Percentiles rank a stretch among this genome's conserved stretches.
phyloP scores from a whole-genome alignment of 1,140 invertebrate genomes.

The Pachypeltis micranthus region DNA sequence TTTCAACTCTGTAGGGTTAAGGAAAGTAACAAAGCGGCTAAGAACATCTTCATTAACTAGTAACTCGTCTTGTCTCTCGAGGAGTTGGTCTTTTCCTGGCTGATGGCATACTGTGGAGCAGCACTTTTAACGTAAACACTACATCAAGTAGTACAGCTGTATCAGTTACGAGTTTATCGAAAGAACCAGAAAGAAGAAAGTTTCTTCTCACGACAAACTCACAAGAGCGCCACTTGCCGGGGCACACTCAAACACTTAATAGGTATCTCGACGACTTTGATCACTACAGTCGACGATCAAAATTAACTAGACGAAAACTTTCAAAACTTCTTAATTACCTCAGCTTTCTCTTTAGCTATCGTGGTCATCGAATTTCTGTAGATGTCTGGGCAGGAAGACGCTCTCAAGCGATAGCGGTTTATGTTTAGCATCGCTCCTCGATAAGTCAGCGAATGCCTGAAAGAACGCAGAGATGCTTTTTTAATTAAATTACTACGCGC shows the following conservation, averaged over 20 bases:
- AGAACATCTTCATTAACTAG: too few relatives aligned
- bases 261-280: neutral
- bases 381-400: constrained; percentile 81
- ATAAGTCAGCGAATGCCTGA: constrained; percentile 65
- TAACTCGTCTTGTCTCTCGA: too few relatives aligned
- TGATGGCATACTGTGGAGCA: too few relatives aligned
- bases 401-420: constrained; percentile 63
- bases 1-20: too few relatives aligned
- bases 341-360: constrained; percentile 60
- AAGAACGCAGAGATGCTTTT: neutral
- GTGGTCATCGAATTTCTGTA: constrained; percentile 82
- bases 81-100: too few relatives aligned
- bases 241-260: neutral
- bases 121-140: too few relatives aligned
- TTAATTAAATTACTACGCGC: neutral
- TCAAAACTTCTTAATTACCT: constrained; percentile 35
- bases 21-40: too few relatives aligned
- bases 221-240: too few relatives aligned
- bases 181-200: too few relatives aligned
- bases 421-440: constrained; percentile 70
- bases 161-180: too few relatives aligned
- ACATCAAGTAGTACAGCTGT: too few relatives aligned
- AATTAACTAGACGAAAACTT: neutral
- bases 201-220: too few relatives aligned
- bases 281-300: neutral